Evolutionary conservation across 2,888 invertebrate genomes (phyloP).

Genomic region (Diarsia dahlii): DNA sequence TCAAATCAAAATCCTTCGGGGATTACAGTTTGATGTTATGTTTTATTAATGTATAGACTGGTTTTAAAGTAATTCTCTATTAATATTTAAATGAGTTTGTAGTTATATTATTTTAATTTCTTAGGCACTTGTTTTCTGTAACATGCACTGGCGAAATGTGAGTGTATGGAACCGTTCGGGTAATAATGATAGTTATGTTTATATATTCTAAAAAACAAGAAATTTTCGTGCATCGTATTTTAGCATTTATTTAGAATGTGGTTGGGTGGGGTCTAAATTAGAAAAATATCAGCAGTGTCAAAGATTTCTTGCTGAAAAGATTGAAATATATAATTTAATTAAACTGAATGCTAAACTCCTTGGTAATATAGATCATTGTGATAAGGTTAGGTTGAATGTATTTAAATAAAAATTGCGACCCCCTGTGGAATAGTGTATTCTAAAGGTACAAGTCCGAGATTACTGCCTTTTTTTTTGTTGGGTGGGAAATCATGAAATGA

Average conservation of each 20-base stretch:
- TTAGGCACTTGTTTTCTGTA: not conserved
- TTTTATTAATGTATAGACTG: constrained; percentile 39
- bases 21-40: too few species aligned
- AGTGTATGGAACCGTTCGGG: not conserved
- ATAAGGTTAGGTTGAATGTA: not conserved
- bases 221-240: not conserved
- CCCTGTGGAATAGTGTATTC: too few species aligned
- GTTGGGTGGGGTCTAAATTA: not conserved
- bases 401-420: not conserved
- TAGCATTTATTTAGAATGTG: not conserved
- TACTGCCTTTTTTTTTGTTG: too few species aligned
- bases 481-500: too few species aligned
- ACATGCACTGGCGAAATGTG: not conserved
- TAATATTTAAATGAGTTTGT: constrained; percentile 24
- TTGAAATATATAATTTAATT: not conserved
- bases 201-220: not conserved
- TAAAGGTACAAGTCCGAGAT: too few species aligned
- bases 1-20: too few species aligned
- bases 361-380: not conserved
- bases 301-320: too few species aligned
- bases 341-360: not conserved
- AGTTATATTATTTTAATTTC: not conserved
- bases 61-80: constrained; percentile 30
- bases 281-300: not conserved
- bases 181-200: not conserved